phyloP scores from a whole-genome alignment of 2,888 invertebrate species.

The Tinea semifulvella region DNA sequence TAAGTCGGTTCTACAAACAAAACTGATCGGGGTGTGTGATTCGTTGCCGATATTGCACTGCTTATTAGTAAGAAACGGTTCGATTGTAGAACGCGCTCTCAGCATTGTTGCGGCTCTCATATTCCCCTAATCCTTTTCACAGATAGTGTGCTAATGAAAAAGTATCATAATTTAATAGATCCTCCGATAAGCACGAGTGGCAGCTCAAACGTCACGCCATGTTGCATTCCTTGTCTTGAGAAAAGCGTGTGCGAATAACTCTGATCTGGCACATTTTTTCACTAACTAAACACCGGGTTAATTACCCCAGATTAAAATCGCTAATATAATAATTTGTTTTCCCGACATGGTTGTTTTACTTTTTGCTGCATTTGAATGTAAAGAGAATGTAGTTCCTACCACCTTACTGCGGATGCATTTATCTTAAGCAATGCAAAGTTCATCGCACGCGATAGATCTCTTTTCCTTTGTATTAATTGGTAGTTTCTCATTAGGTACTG shows the following conservation, averaged over 20 bases:
- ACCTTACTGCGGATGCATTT: conserved; percentile 11
- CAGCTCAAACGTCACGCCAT: conserved; percentile 32
- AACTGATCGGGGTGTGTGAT: not conserved
- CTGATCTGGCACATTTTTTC: conserved; percentile 34
- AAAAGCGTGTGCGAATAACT: conserved; percentile 40
- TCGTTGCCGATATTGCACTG: not conserved
- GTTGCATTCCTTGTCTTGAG: conserved; percentile 33
- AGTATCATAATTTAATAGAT: conserved; percentile 39
- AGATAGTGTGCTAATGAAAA: conserved; percentile 32
- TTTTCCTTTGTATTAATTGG: conserved; percentile 9
- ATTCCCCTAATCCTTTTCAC: conserved; percentile 34
- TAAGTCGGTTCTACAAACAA: not conserved
- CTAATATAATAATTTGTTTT: conserved; percentile 40
- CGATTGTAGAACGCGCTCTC: conserved; percentile 19
- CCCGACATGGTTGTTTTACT: conserved; percentile 19
- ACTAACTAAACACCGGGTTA: conserved; percentile 33
- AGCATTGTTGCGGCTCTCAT: conserved; percentile 24
- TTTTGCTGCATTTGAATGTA: conserved; percentile 12
- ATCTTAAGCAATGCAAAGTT: conserved; percentile 10
- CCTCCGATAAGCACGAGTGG: conserved; percentile 28
- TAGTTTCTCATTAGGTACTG: conserved; percentile 10
- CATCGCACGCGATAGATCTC: conserved; percentile 8
- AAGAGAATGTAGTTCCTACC: conserved; percentile 11
- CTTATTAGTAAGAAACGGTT: not conserved
- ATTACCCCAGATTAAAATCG: conserved; percentile 37